These are phyloP conservation scores for Buathra laborator DNA, from an alignment of 2,888 invertebrate species.

Conservation along the genomic window DNA sequence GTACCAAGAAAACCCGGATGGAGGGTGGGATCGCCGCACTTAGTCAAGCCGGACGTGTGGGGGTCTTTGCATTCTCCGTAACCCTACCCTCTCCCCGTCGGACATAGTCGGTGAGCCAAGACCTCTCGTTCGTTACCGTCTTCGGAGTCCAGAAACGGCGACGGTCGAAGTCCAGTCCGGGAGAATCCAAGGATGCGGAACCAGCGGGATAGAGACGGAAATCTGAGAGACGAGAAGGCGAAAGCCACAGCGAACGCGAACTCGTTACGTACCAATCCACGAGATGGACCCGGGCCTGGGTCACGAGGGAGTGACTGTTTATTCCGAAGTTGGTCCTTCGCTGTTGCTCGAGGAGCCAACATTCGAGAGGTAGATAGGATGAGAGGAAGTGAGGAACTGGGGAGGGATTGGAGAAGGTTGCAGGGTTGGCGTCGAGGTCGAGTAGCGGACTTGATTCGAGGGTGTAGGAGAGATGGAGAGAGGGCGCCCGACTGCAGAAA, in stretches of 20 bases:
- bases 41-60: conserved; percentile 29
- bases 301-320: conserved; percentile 64
- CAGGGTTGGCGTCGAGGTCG: conserved; percentile 61
- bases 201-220: conserved; percentile 5
- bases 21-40: conserved; percentile 10
- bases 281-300: conserved; percentile 60
- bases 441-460: conserved; percentile 54
- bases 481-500: conserved; percentile 41
- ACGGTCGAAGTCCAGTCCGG: conserved; percentile 43
- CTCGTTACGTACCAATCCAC: conserved; percentile 67
- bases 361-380: conserved; percentile 56
- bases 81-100: neutral
- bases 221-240: conserved; percentile 38
- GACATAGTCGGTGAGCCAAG: conserved; percentile 22
- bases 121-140: conserved; percentile 63
- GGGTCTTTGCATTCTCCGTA: conserved; percentile 50
- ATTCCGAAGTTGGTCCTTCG: conserved; percentile 69
- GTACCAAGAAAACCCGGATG: neutral
- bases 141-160: conserved; percentile 15
- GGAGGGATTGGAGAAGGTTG: conserved; percentile 41
- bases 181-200: neutral
- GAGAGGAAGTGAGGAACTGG: conserved; percentile 40
- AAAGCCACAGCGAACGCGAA: conserved; percentile 50
- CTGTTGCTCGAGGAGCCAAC: conserved; percentile 58
- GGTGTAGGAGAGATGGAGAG: conserved; percentile 39